A percentile compares a stretch with the other conserved stretches of the same genome.
Conservation (phyloP, 2,113 vertebrate species). For the Saguinus midas region DNA sequence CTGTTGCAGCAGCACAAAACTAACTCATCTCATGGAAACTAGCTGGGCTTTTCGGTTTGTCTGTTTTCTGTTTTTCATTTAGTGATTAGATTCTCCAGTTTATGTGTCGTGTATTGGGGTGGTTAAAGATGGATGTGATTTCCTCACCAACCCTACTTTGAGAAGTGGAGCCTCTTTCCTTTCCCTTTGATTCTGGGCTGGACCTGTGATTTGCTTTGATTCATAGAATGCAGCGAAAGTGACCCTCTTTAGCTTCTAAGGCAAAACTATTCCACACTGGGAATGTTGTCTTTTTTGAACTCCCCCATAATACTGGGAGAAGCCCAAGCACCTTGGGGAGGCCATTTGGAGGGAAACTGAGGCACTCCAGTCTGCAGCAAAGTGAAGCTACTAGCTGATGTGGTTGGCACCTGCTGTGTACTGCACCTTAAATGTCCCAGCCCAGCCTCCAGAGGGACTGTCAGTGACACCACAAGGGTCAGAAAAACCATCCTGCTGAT, state of each 20-base stretch:
- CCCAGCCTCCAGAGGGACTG: not conserved
- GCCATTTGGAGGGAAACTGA: not conserved
- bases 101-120: not conserved
- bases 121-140: too few relatives aligned
- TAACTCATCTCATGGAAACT: not conserved
- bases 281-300: not conserved
- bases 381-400: not conserved
- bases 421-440: not conserved
- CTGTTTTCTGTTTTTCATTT: not conserved
- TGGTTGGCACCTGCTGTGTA: not conserved
- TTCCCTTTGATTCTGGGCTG: not conserved
- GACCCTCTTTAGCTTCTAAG: not conserved
- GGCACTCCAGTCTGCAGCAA: not conserved
- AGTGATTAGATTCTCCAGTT: not conserved
- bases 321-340: not conserved
- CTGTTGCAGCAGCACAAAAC: not conserved
- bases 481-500: not conserved
- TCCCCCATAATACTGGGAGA: not conserved
- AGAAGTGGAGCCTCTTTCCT: not conserved
- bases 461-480: too few relatives aligned
- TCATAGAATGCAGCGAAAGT: not conserved
- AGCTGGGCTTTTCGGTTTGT: not conserved
- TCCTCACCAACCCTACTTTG: not conserved
- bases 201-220: not conserved
- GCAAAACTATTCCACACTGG: not conserved